Base-by-base conservation (phyloP, 2,113 vertebrate genomes). In the Saguinus midas region DNA sequence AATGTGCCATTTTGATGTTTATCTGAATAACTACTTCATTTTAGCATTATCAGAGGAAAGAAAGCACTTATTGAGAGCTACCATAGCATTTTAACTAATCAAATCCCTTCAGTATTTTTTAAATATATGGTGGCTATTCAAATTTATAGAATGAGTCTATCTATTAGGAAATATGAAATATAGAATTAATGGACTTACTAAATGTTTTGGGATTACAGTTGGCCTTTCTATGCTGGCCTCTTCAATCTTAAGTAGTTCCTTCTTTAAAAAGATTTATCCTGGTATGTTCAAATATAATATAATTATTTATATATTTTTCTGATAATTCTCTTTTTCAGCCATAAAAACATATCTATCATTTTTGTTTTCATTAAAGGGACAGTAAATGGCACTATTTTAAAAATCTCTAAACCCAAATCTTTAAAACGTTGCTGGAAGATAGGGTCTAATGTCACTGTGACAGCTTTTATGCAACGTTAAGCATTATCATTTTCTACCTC, bases 1-100 rank as follows among this genome's bases (percentile, higher is more conserved):
- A 95, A 98, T 98, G 98, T 98, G 95, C 83, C 97, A 97, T 90
- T 83, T 97, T 98, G 98, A 96, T 97, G 95, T 98, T 98, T 97
- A 95, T 66, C 93, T 92, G 45, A 96, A 93, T 78, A 89, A 80
- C 64, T 37, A 84, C 64, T 96, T 95, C 87, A 89, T 58, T 97
- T 98, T 52, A 7, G 32, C 17, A 81, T 32, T 61, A 37, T 12
- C 87, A 96, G 43, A 58, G 37, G 37, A 83, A 83, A 96, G 61
- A 95, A 96, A 97, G 45, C 50, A 6, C 21, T 93, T 96, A 66
- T 16, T 97, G 96, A 95, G 35, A 78, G 23, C 29, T 76, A 35
- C 16, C n/a, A 2, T 14, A 85, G 0, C 9, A 2, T 76, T 96
- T 88, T 16, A 81, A 27, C 92, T 92, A 94, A 40, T 58, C 91